Base-by-base conservation (phyloP, 2,888 invertebrate species). In the Blastobasis adustella region DNA sequence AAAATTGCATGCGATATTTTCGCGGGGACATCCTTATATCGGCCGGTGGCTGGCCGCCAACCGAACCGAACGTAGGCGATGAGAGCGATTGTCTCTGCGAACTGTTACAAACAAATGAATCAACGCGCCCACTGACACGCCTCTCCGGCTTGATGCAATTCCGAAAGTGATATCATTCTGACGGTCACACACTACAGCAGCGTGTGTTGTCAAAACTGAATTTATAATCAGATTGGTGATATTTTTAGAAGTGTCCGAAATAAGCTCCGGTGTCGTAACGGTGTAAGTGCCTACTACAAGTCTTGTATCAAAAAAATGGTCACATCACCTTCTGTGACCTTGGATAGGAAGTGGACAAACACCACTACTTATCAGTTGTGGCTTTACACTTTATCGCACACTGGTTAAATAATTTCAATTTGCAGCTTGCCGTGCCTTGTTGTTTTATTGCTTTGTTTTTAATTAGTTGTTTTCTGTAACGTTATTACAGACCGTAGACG, bases 321-420 rank as follows among this genome's bases (percentile, higher is more conserved):
- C 54, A 49, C 52, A 53, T 63, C 59, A 63, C 62, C 61, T 54
- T 54, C 49, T 40, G 46, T 54, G 62, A 65, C 67, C 66, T 67
- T 66, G 63, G 50, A 38, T 37, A 53, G 47, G 49, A 43, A 23
- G 47, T 52, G 61, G 63, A 66, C 58, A 67, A 47, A 53, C 36
- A 40, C 47, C 40, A 37, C 37, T 65, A 69, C 62, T 37, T 67
- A 69, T 63, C 62, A 62, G 60, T 23, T 23, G 23, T 23, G 23
- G 23, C 23, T 23, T 23, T 23, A 23, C 23, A 23, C 23, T 23
- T 23, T 23, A 23, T 23, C 23, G 23, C 23, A 23, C 23, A 23
- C 23, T 23, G 23, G 23, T 23, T 23, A 23, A 23, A 23, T 23
- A 23, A 23, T 23, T 23, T 23, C 23, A 23, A 23, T 23, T 23